Base-by-base conservation (phyloP, 2,888 invertebrate species). In the Myathropa florea region DNA sequence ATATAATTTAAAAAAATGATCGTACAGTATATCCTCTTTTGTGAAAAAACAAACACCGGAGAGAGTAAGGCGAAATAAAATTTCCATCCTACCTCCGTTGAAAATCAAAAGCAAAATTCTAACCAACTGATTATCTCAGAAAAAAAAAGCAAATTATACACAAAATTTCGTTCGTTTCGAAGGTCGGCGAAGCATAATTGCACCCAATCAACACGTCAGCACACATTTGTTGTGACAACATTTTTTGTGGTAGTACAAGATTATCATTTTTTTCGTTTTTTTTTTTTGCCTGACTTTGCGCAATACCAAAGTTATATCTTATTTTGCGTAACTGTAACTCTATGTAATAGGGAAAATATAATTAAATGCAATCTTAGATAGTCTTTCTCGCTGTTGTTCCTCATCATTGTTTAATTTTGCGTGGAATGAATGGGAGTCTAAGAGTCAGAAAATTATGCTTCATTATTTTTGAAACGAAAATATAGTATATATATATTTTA, bases 51-150 rank as follows among this genome's bases (percentile, higher is more conserved):
- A 60, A 67, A 18, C 14, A 3, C 33, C n/a, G 23, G 36, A n/a
- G 21, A 18, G 60, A 2, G 14, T 26, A 28, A 64, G 78, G 23
- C 2, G 81, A 77, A 85, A 81, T 84, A 10, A 7, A 76, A 85
- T 81, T 85, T 85, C 70, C 72, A 26, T 59, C 55, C 26, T 18
- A 55, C 18, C 60, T 55, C 10, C 26, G 4, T 1, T 0, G 30
- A 46, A n/a, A 46, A 71, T 33, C 23, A 53, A 39, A 18, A 26
- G 4, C 21, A 70, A 64, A 72, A 67, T 36, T 28, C 9, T 71
- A 33, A 57, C n/a, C 59, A 14, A 33, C 18, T 14, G n/a, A 39
- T 36, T 55, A 21, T 23, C 18, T 12, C 36, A 36, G 33, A 65
- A 39, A 70, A 28, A 14, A 36, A 64, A 24, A 23, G 57, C 64